A percentile compares a stretch with the other conserved stretches of the same genome.
These are phyloP conservation scores for Dendropsophus ebraccatus DNA, from an alignment of 2,113 vertebrate genomes.

Conservation along the genomic window DNA sequence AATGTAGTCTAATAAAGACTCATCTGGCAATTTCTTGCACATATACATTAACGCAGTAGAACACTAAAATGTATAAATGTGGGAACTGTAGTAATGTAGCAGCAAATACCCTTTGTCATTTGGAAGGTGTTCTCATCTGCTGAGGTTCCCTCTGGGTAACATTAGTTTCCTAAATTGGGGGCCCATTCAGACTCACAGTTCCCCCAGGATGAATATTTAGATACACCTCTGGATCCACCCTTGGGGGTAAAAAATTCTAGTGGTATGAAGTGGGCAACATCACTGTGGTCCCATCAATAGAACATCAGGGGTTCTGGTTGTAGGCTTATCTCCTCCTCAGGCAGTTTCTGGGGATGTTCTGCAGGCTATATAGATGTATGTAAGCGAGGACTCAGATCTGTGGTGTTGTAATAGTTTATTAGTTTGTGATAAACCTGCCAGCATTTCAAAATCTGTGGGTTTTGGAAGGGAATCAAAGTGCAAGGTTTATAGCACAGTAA, in stretches of 20 bases:
- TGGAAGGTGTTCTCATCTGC: too few relatives aligned
- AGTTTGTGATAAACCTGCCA: slow-evolving; percentile 8
- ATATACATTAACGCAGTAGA: too few relatives aligned
- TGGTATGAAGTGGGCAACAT: neutral
- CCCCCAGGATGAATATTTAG: too few relatives aligned
- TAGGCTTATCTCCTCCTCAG: neutral
- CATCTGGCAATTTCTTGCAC: too few relatives aligned
- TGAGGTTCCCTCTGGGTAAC: too few relatives aligned
- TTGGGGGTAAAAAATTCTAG: neutral
- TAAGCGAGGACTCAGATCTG: neutral
- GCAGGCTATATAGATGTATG: neutral
- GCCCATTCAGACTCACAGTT: too few relatives aligned
- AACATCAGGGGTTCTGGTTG: neutral
- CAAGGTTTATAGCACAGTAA: slow-evolving; percentile 31
- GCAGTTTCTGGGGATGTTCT: neutral
- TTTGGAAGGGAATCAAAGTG: slow-evolving; percentile 19
- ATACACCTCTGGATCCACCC: too few relatives aligned
- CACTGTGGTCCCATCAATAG: neutral
- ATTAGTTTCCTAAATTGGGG: too few relatives aligned
- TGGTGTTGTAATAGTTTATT: slow-evolving; percentile 11
- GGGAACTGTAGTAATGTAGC: too few relatives aligned
- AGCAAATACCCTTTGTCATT: too few relatives aligned
- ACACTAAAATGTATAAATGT: too few relatives aligned
- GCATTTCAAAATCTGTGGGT: slow-evolving; percentile 1
- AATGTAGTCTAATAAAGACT: too few relatives aligned